Conservation (phyloP, 2,888 invertebrate species). For the Nymphalis c-album region DNA sequence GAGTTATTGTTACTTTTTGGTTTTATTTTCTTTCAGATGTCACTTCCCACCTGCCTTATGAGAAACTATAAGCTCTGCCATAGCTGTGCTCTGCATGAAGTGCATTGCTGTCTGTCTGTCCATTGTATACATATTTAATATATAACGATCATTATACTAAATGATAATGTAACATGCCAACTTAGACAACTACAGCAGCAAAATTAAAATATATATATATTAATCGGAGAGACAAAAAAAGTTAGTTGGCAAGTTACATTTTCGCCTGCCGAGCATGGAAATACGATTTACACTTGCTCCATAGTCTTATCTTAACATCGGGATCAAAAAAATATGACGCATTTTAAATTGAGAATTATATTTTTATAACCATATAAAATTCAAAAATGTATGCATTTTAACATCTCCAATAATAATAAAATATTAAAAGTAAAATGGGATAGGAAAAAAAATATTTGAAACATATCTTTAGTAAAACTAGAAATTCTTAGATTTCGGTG, state of each 20-base stretch:
- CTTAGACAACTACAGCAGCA: not conserved
- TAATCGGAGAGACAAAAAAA: slow-evolving; percentile 12
- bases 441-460: not conserved
- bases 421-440: too few species aligned
- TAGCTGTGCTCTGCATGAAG: slow-evolving; percentile 78
- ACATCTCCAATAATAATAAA: too few species aligned
- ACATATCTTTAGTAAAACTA: not conserved
- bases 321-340: slow-evolving; percentile 3
- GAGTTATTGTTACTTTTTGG: slow-evolving; percentile 52
- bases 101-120: slow-evolving; percentile 70
- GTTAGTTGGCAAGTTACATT: slow-evolving; percentile 33
- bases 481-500: slow-evolving; percentile 52
- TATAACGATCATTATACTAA: slow-evolving; percentile 33
- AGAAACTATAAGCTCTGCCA: slow-evolving; percentile 90
- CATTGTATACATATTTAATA: slow-evolving; percentile 55
- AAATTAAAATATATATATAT: slow-evolving; percentile 16
- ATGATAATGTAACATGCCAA: slow-evolving; percentile 35
- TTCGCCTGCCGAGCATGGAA: slow-evolving; percentile 51
- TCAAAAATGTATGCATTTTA: too few species aligned
- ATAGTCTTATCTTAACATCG: slow-evolving; percentile 29
- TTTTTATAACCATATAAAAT: too few species aligned
- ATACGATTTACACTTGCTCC: slow-evolving; percentile 54
- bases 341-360: not conserved
- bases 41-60: slow-evolving; percentile 94
- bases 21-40: slow-evolving; percentile 90